A percentile compares a stretch with the other conserved stretches of the same genome.
Conservation (phyloP, 2,113 vertebrate species). For the Brachyhypopomus gauderio region DNA sequence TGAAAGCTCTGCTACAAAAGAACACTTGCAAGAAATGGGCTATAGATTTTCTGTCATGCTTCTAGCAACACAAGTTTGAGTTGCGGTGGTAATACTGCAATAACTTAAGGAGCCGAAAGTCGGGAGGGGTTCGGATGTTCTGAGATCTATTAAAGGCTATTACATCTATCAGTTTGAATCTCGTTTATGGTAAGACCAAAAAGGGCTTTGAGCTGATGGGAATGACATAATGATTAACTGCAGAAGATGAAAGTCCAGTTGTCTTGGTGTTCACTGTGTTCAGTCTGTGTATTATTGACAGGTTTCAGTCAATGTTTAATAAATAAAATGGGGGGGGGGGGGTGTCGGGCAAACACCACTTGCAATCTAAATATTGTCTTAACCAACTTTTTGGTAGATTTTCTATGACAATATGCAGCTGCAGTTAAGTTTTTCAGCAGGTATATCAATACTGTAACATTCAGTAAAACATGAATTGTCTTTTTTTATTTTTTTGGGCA, state of each 20-base stretch:
- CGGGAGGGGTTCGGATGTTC: neutral
- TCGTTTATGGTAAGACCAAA: neutral
- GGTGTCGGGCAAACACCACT: neutral
- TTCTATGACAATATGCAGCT: too few species aligned
- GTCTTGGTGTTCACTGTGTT: neutral
- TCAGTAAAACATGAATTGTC: too few species aligned
- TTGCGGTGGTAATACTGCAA: neutral
- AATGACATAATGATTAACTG: slow-evolving; percentile 4
- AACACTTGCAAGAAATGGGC: too few species aligned
- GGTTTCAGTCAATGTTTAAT: neutral
- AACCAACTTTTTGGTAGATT: too few species aligned
- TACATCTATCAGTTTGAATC: neutral
- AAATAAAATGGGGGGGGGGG: neutral
- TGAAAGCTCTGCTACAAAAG: too few species aligned
- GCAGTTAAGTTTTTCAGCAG: too few species aligned
- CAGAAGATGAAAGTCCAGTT: slow-evolving; percentile 5
- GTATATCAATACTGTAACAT: too few species aligned
- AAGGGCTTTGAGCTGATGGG: neutral
- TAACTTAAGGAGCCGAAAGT: neutral
- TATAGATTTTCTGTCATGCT: neutral
- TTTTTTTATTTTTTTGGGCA: too few species aligned
- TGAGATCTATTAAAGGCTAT: neutral
- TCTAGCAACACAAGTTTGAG: neutral
- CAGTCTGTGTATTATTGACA: neutral
- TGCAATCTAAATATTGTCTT: neutral